Base-by-base conservation (phyloP, 2,888 invertebrate species). In the Eledona agricola region DNA sequence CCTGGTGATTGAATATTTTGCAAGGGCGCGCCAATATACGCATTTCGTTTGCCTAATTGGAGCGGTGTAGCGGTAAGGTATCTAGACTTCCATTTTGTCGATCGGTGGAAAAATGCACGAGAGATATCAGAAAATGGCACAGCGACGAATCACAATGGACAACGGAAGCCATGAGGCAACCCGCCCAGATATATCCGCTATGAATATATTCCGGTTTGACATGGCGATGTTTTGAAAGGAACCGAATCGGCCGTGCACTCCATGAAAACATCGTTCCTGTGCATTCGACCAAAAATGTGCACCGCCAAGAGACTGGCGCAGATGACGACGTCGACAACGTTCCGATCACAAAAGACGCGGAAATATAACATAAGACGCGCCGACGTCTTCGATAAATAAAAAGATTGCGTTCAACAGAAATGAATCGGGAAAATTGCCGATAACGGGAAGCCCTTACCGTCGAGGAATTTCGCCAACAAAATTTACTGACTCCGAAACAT, bases 81-180 rank as follows among this genome's bases (percentile, higher is more conserved):
- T 46, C 28, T 19, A 15, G 28, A 20, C 35, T 23, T 20, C 29
- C 42, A 17, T 29, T 42, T 42, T 29, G 22, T 10, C 61, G 56
- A 58, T 58, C 55, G 51, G 55, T 51, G 53, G 32, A 58, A 62
- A 62, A 62, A 62, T 60, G 57, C 35, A 54, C 38, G 53, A 55
- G 35, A 57, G 57, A 55, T 61, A 63, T 59, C 62, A 58, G 56
- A 59, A 59, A 62, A 60, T 58, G 47, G 58, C 55, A 47, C 45
- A 32, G 19, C 26, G 43, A 12, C 34, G 50, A 54, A 54, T 58
- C 55, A 63, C 63, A 61, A 63, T 60, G 55, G 58, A 38, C 49
- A 50, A 37, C 59, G 60, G 59, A 60, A 59, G 57, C 58, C 51
- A 55, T 57, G 47, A 57, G 25, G 43, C 53, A 54, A 50, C 53